phyloP scores from a whole-genome alignment of 2,797 vertebrate genomes.

The Yasuhikotakia modesta region DNA sequence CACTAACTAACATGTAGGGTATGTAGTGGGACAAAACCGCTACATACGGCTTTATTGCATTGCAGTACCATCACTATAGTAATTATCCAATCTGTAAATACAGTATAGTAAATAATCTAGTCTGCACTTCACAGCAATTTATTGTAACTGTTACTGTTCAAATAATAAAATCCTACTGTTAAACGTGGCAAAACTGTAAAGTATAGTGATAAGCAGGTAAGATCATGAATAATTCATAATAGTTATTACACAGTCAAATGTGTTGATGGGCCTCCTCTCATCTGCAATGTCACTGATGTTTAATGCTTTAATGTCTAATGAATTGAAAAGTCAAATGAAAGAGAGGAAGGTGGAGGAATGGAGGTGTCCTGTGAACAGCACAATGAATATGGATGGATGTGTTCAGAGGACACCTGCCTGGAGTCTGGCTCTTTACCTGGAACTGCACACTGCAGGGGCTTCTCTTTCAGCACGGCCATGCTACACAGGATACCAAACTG shows the following conservation, averaged over 20 bases:
- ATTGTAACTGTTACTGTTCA: background rate
- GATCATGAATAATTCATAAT: slow-evolving; percentile 10
- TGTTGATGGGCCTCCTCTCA: slow-evolving; percentile 8
- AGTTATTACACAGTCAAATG: background rate
- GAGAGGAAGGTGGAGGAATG: slow-evolving; percentile 41
- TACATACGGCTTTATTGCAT: too few species aligned
- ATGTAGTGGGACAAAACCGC: too few species aligned
- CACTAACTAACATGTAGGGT: too few species aligned
- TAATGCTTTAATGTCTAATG: slow-evolving; percentile 22
- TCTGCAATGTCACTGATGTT: slow-evolving; percentile 30
- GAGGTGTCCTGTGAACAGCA: slow-evolving; percentile 22
- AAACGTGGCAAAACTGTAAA: background rate
- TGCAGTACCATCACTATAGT: background rate
- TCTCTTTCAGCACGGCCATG: slow-evolving; percentile 16
- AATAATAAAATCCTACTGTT: background rate
- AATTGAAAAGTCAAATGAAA: slow-evolving; percentile 47
- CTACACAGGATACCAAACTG: slow-evolving; percentile 30
- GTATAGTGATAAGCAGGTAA: slow-evolving; percentile 1
- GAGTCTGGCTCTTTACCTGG: slow-evolving; percentile 51
- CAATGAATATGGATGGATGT: slow-evolving; percentile 53
- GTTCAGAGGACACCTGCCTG: slow-evolving; percentile 36
- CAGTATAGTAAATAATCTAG: too few species aligned
- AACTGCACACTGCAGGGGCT: slow-evolving; percentile 37
- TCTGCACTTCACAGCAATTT: too few species aligned
- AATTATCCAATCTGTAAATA: too few species aligned